Conservation (phyloP, 2,797 vertebrate species). For the Betta splendens region DNA sequence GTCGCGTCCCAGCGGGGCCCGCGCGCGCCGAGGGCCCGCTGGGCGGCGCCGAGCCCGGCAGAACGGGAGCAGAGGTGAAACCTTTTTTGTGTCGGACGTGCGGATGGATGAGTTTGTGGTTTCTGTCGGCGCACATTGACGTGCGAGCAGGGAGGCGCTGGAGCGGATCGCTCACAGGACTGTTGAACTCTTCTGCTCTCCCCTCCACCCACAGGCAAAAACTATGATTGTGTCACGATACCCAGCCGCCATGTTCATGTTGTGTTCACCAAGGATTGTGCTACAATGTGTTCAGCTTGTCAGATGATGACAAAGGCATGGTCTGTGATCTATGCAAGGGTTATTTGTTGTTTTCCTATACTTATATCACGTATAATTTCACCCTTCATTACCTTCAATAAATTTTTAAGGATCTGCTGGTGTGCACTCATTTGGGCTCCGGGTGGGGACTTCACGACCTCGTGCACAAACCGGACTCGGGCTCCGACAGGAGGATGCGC, state of each 20-base stretch:
- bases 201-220: slow-evolving; percentile 66
- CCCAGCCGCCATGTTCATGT: slow-evolving; percentile 70
- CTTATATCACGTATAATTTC: slow-evolving; percentile 80
- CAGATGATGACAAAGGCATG: slow-evolving; percentile 80
- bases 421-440: slow-evolving; percentile 64
- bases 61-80: slow-evolving; percentile 48
- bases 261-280: slow-evolving; percentile 71
- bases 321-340: slow-evolving; percentile 88
- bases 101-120: slow-evolving; percentile 55
- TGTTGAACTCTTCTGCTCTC: slow-evolving; percentile 64
- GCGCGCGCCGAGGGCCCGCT: slow-evolving; percentile 51
- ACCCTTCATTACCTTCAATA: slow-evolving; percentile 84
- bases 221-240: slow-evolving; percentile 63
- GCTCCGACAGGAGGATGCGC: slow-evolving; percentile 34
- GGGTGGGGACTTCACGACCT: slow-evolving; percentile 27
- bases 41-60: slow-evolving; percentile 51
- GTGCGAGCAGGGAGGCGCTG: slow-evolving; percentile 44
- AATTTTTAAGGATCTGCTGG: slow-evolving; percentile 85
- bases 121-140: slow-evolving; percentile 59
- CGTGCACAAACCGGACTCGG: slow-evolving; percentile 11
- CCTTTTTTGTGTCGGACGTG: slow-evolving; percentile 48
- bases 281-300: slow-evolving; percentile 76
- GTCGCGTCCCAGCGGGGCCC: slow-evolving; percentile 65
- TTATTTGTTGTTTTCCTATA: slow-evolving; percentile 70
- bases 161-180: slow-evolving; percentile 60